phyloP scores from a whole-genome alignment of 2,888 invertebrate genomes.

The Zhuqinia jingwanae region DNA sequence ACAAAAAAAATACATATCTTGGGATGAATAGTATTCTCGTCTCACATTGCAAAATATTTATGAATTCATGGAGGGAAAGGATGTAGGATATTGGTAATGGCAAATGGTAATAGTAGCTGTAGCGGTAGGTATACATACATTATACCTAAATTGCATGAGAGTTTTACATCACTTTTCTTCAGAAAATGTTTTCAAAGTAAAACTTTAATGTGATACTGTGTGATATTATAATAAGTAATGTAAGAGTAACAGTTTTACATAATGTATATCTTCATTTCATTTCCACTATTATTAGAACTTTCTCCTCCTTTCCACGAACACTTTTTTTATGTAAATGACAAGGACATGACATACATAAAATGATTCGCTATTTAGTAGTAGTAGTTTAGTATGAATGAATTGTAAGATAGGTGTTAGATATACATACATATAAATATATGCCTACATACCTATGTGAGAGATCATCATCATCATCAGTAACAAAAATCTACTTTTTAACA shows the following conservation, averaged over 20 bases:
- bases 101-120: neutral
- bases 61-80: neutral
- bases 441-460: too few relatives aligned
- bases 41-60: neutral
- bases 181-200: conserved; percentile 21
- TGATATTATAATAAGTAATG: neutral
- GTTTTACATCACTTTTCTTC: conserved; percentile 12
- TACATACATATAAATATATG: too few relatives aligned
- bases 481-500: too few relatives aligned
- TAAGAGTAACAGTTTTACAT: conserved; percentile 6
- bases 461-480: too few relatives aligned
- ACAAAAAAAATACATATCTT: neutral
- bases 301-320: neutral
- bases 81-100: neutral
- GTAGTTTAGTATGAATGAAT: too few relatives aligned
- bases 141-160: too few relatives aligned
- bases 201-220: conserved; percentile 1
- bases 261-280: conserved; percentile 33
- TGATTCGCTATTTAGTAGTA: neutral
- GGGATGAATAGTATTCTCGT: neutral
- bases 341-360: conserved; percentile 40
- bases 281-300: conserved; percentile 30
- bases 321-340: conserved; percentile 35
- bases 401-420: too few relatives aligned
- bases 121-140: neutral